Evolutionary conservation across 1,140 invertebrate genomes (phyloP), one percentile per base, ranked within the genome.

Genomic region (Papilio helenus): DNA sequence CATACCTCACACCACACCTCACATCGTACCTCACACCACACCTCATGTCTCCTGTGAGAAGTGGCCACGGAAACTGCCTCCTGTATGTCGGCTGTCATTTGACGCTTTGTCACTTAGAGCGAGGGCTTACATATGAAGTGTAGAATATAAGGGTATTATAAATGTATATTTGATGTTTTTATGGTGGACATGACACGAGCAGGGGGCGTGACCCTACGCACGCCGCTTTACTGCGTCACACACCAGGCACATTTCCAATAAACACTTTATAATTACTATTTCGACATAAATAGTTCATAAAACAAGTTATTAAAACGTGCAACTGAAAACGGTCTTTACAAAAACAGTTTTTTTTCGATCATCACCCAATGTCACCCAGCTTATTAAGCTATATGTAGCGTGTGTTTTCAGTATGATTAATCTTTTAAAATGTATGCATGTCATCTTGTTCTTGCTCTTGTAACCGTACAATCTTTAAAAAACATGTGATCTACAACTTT

Each of bases 51-150:
- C 51, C 18, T 55, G 51, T 55, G 51, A 55, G 51, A 55, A 55
- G 51, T 18, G 51, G 18, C 51, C 18, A 55, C 18, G 18, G 51
- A 20, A 55, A 55, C 51, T 55, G 51, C 5, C 51, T n/a, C 51
- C n/a, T 55, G 18, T 55, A 55, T 55, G 51, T n/a, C n/a, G n/a
- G n/a, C n/a, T n/a, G n/a, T 55, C 51, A 55, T 55, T 55, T 55
- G 51, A n/a, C 51, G 49, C 49, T 51, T 51, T 51, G 1, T 18
- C 16, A 51, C 12, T 51, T 3, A n/a, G 18, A 55, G 1, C 51
- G 51, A 18, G 4, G 7, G 51, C 51, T 55, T 55, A n/a, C 18
- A 55, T 55, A 3, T 55, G 18, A 55, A 18, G 51, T n/a, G 18
- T 55, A 55, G n/a, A 18, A 55, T n/a, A n/a, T 55, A 18, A 55